Base-by-base conservation (phyloP, 1,140 invertebrate genomes). In the Holotrichia oblita region DNA sequence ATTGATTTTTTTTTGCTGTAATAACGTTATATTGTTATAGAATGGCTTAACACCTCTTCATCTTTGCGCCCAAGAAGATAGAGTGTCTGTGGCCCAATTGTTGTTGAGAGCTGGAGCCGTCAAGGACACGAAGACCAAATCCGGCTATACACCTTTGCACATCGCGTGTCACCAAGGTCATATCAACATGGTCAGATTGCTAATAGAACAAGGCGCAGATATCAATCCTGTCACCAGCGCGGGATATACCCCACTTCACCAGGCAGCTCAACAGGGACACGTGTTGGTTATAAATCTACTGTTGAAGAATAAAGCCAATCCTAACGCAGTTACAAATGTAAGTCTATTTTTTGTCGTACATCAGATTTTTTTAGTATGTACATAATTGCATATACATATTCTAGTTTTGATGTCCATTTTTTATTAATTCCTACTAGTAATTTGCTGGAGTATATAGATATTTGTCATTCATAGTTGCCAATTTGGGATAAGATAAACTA, bases 231-330 rank as follows among this genome's bases (percentile, higher is more conserved):
- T 88, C 20, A 94, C 93, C n/a, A 91, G 88, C 78, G 93, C 93
- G 72, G 97, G 97, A n/a, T 99, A 99, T 87, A 99, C 98, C 6
- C 97, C 98, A 10, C 89, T 99, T 0, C 98, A 99, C 89, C 98
- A 99, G 88, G 97, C 97, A 6, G 97, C 98, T 17, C 98, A 99
- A 87, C 98, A 99, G 88, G 98, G 98, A 0, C 98, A 99, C 87
- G 95, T 96, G 0, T 90, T 97, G 79, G 96, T 99, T 81, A 97
- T 99, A 77, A 97, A 95, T 87, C 88, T 99, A 17, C 89, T 99
- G 0, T 90, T 99, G 76, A 97, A 99, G 84, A 93, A 97, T 85
- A 95, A 97, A 86, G 98, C 98, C 0, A 94, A 97, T 86, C 98
- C 98, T 2, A 98, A 99, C 87, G 94, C 95, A 55, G 88, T 96